Conservation (phyloP, 2,113 vertebrate genomes). For the Hyaena hyaena region DNA sequence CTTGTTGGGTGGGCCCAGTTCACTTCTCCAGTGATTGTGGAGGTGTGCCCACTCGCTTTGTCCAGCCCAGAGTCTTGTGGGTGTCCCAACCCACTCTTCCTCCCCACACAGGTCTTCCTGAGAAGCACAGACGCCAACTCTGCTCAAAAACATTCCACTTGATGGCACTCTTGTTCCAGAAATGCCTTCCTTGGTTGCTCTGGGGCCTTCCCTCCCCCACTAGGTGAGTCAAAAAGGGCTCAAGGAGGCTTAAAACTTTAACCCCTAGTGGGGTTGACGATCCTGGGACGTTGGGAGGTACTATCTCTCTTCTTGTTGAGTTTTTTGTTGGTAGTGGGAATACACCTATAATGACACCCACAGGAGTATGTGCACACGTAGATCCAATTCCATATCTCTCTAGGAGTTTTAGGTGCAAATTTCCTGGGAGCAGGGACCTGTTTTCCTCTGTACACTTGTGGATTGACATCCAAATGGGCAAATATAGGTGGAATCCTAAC, state of each 20-base stretch:
- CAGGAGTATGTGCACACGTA: too few species aligned
- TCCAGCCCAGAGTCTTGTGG: background rate
- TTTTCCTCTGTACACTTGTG: background rate
- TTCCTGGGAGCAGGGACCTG: too few species aligned
- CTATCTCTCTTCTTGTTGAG: background rate
- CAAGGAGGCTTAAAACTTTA: background rate
- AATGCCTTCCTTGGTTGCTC: background rate
- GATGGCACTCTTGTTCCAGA: background rate
- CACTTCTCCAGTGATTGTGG: background rate
- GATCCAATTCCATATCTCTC: background rate
- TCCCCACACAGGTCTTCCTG: background rate
- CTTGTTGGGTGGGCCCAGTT: background rate
- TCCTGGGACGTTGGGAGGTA: background rate
- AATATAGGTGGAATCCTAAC: background rate
- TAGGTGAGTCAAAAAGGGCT: background rate
- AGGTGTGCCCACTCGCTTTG: background rate
- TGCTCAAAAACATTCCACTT: background rate
- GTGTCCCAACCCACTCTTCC: background rate
- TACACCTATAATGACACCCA: too few species aligned
- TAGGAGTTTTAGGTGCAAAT: background rate
- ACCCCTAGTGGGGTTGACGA: background rate
- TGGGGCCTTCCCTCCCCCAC: background rate
- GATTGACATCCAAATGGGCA: background rate
- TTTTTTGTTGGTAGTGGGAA: too few species aligned
- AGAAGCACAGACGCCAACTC: rapidly evolving